phyloP scores from a whole-genome alignment of 2,888 invertebrate genomes.

The Noctua janthe region DNA sequence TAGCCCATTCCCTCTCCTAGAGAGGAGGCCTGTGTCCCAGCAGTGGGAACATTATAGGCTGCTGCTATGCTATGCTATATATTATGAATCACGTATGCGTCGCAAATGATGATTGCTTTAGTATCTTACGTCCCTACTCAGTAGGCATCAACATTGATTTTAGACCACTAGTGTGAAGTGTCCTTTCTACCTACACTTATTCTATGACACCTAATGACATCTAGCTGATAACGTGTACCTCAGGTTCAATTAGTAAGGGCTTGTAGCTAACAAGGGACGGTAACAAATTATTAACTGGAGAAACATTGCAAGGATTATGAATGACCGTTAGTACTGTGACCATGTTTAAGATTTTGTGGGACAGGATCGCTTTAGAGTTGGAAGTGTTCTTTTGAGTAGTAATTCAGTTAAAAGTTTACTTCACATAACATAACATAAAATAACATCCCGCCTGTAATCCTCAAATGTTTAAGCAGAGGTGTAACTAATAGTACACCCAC shows the following conservation, averaged over 20 bases:
- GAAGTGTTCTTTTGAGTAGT: background rate
- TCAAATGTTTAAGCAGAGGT: too few species aligned
- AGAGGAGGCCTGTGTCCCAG: too few species aligned
- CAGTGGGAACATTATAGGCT: too few species aligned
- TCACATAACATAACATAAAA: too few species aligned
- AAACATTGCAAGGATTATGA: slow-evolving; percentile 38
- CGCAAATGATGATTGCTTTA: background rate
- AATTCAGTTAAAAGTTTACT: background rate
- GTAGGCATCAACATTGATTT: background rate
- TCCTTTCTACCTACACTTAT: slow-evolving; percentile 3
- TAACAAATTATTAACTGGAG: slow-evolving; percentile 47
- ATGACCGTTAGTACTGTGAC: slow-evolving; percentile 27
- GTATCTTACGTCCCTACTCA: background rate
- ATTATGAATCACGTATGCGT: too few species aligned
- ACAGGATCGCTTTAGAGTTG: background rate
- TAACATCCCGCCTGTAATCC: too few species aligned
- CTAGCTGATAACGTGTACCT: slow-evolving; percentile 32
- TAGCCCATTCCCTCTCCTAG: too few species aligned
- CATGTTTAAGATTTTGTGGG: slow-evolving; percentile 6
- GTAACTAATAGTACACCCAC: too few species aligned
- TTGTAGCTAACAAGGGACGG: slow-evolving; percentile 39
- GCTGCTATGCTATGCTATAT: too few species aligned
- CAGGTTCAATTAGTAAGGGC: slow-evolving; percentile 52
- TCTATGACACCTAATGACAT: slow-evolving; percentile 31
- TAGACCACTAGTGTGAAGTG: background rate